phyloP scores from a whole-genome alignment of 1,140 invertebrate species.

The Drosophila mayri region DNA sequence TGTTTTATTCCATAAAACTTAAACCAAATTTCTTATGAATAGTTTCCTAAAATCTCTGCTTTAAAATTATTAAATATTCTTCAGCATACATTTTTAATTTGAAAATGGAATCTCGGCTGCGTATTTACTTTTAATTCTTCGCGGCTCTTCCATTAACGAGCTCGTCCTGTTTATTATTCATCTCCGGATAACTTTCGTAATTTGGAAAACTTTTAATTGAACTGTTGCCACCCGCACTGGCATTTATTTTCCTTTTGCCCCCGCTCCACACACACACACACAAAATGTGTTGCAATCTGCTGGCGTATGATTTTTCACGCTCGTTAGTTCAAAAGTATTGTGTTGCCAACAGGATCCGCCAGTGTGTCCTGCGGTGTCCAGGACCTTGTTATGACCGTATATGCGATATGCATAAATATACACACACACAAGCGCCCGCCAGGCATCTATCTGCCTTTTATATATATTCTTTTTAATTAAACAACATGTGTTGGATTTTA shows the following conservation, averaged over 20 bases:
- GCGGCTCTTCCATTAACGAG: conserved; percentile 43
- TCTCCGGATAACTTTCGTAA: conserved; percentile 55
- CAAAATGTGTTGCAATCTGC: conserved; percentile 68
- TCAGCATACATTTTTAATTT: neutral
- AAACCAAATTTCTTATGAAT: neutral
- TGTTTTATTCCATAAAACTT: neutral
- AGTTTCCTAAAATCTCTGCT: no score
- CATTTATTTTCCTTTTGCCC: conserved; percentile 9
- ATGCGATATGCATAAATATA: conserved; percentile 50
- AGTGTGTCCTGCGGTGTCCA: conserved; percentile 31
- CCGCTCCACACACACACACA: neutral
- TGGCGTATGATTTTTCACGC: conserved; percentile 76
- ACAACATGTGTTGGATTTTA: conserved; percentile 79
- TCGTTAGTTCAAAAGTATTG: conserved; percentile 73
- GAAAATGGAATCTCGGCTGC: conserved; percentile 15
- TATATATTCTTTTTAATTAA: conserved; percentile 75
- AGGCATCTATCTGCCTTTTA: neutral
- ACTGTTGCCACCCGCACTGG: conserved; percentile 37
- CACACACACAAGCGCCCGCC: neutral
- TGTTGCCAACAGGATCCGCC: conserved; percentile 26
- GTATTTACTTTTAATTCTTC: conserved; percentile 53
- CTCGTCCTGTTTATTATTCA: conserved; percentile 51
- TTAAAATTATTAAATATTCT: neutral
- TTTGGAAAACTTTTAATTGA: conserved; percentile 64
- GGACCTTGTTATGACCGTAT: conserved; percentile 51